A percentile compares a stretch with the other conserved stretches of the same genome.
These are phyloP conservation scores for Plectropomus leopardus DNA, from an alignment of 2,113 vertebrate genomes.

Conservation along the genomic window DNA sequence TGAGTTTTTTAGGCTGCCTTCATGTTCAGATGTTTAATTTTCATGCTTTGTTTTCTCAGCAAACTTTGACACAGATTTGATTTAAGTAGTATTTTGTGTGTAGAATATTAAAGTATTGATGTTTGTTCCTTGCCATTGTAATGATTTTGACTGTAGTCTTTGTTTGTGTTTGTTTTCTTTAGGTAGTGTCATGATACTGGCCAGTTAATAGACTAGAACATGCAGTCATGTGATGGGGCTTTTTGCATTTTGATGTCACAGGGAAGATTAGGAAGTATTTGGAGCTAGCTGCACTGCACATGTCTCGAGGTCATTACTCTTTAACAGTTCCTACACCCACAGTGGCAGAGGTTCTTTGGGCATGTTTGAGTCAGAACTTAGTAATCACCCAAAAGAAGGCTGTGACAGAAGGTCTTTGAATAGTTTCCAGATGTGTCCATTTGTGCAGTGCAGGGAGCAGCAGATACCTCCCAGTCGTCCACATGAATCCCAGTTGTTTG, in stretches of 20 bases:
- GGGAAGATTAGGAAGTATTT: slow-evolving; percentile 71
- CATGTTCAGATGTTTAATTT: slow-evolving; percentile 72
- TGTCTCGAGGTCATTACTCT: neutral
- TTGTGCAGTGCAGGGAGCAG: slow-evolving; percentile 80
- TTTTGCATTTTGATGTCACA: slow-evolving; percentile 51
- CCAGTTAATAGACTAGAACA: slow-evolving; percentile 46
- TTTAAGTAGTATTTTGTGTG: slow-evolving; percentile 60
- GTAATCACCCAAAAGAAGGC: slow-evolving; percentile 29
- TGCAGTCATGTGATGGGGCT: slow-evolving; percentile 38
- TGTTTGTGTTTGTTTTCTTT: slow-evolving; percentile 59
- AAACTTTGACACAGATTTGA: slow-evolving; percentile 50
- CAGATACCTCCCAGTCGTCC: slow-evolving; percentile 70
- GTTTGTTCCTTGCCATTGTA: slow-evolving; percentile 69
- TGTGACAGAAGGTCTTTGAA: slow-evolving; percentile 22
- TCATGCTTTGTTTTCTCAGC: slow-evolving; percentile 67
- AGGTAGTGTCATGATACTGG: slow-evolving; percentile 37
- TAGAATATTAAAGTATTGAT: slow-evolving; percentile 61
- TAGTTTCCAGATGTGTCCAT: slow-evolving; percentile 27
- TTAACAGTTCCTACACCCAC: neutral
- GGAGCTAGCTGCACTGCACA: slow-evolving; percentile 81
- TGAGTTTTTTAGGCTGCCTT: slow-evolving; percentile 69
- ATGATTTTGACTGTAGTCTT: slow-evolving; percentile 67
- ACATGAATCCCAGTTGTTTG: slow-evolving; percentile 37
- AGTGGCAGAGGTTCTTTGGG: slow-evolving; percentile 23
- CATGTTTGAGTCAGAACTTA: slow-evolving; percentile 22